Percentiles rank a stretch among this genome's conserved stretches.
Conservation (phyloP, 2,888 invertebrate genomes). For the Cheilosia vernalis region DNA sequence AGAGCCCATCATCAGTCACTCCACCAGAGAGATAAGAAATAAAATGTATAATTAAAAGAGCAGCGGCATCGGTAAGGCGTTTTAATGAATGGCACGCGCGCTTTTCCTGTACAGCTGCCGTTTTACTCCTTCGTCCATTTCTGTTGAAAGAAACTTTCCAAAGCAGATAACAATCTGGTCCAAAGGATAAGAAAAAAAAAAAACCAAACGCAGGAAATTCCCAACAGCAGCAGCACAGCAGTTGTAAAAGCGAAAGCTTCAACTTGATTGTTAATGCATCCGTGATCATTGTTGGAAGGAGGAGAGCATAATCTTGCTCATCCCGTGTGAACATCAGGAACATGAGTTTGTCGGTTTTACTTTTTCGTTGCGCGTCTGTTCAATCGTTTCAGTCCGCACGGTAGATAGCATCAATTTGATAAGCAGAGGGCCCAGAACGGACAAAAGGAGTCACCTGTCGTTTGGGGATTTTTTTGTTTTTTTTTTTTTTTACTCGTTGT, state of each 20-base stretch:
- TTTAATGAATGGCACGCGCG: constrained; percentile 69
- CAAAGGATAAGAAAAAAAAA: constrained; percentile 7
- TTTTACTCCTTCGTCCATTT: constrained; percentile 15
- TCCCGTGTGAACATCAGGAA: constrained; percentile 65
- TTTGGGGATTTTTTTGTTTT: constrained; percentile 28
- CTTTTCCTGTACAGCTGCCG: constrained; percentile 61
- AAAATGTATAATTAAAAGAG: constrained; percentile 65
- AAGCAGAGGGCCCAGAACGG: constrained; percentile 42
- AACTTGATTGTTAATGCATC: constrained; percentile 63
- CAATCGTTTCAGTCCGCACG: constrained; percentile 39
- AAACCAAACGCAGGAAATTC: constrained; percentile 15
- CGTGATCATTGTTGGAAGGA: constrained; percentile 23
- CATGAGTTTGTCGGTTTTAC: constrained; percentile 48
- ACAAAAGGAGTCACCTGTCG: constrained; percentile 66
- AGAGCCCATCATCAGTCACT: constrained; percentile 58
- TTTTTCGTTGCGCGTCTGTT: constrained; percentile 11
- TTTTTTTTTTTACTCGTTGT: constrained; percentile 13
- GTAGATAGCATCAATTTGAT: constrained; percentile 63
- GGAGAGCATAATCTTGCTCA: constrained; percentile 48
- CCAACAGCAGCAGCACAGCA: constrained; percentile 18
- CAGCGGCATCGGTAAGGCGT: constrained; percentile 46
- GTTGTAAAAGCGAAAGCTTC: constrained; percentile 56
- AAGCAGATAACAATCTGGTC: constrained; percentile 22
- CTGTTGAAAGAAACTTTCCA: constrained; percentile 51
- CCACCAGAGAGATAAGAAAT: constrained; percentile 15